phyloP scores from a whole-genome alignment of 1,140 invertebrate genomes.

The Eriocheir sinensis region DNA sequence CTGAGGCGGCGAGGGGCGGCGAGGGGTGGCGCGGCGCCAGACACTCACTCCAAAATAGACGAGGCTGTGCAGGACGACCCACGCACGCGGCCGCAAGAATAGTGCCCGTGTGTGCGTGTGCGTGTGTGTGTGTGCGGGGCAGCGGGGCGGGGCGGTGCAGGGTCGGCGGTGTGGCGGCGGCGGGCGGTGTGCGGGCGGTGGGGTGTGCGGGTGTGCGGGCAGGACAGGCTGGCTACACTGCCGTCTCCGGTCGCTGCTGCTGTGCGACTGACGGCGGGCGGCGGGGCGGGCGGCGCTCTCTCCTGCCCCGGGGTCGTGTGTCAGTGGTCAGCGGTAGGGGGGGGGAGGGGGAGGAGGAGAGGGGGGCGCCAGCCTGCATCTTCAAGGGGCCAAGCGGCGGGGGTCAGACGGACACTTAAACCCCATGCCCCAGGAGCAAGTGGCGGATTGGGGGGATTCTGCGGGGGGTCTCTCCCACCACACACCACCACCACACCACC shows the following conservation, averaged over 20 bases:
- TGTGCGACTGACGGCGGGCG: constrained; percentile 66
- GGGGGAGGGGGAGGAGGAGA: neutral
- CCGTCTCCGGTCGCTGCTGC: constrained; percentile 64
- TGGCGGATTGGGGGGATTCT: neutral
- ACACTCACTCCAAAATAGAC: constrained; percentile 68
- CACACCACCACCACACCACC: neutral
- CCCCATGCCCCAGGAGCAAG: neutral
- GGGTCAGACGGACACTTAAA: neutral
- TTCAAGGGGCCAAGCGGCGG: neutral
- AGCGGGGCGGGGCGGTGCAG: neutral
- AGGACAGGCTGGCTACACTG: neutral
- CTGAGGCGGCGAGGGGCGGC: constrained; percentile 51
- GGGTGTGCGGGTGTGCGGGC: neutral
- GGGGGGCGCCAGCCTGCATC: neutral
- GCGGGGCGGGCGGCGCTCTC: constrained; percentile 1
- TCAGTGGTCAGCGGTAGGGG: neutral
- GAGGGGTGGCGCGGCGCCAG: constrained; percentile 59
- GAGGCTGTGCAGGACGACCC: constrained; percentile 30
- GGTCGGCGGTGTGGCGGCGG: neutral
- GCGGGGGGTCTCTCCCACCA: too few species aligned
- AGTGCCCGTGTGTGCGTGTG: constrained; percentile 34
- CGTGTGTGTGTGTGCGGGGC: neutral
- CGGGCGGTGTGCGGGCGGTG: neutral
- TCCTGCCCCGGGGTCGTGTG: constrained; percentile 47
- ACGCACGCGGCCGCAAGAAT: constrained; percentile 66